A percentile compares a stretch with the other conserved stretches of the same genome.
Conservation (phyloP, 2,888 invertebrate genomes). For the Bembecia ichneumoniformis region DNA sequence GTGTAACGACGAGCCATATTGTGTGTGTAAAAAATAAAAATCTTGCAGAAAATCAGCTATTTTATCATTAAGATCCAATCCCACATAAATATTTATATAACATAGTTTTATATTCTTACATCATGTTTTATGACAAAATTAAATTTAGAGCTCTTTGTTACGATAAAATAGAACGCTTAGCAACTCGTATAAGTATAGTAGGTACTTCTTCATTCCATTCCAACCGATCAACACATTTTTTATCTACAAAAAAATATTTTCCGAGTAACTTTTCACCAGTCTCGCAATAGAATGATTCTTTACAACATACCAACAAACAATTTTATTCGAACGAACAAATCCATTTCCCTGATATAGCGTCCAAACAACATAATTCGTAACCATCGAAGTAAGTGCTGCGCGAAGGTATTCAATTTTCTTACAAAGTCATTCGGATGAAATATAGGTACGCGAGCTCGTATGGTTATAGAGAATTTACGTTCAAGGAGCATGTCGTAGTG, state of each 20-base stretch:
- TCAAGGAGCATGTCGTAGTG: slow-evolving; percentile 25
- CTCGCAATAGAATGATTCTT: slow-evolving; percentile 4
- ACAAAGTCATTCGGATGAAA: slow-evolving; percentile 44
- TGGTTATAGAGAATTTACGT: slow-evolving; percentile 35
- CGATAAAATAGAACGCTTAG: no score
- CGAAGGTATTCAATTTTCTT: slow-evolving; percentile 37
- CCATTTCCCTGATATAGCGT: slow-evolving; percentile 8
- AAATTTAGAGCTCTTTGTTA: no score
- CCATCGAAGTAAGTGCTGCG: slow-evolving; percentile 1
- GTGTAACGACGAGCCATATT: no score
- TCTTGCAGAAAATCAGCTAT: no score
- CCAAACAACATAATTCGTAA: slow-evolving; percentile 4
- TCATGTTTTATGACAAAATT: no score
- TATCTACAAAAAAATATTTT: background rate
- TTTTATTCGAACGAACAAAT: slow-evolving; percentile 10
- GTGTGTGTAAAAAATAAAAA: no score
- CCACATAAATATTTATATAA: no score
- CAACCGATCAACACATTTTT: no score
- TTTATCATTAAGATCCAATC: no score
- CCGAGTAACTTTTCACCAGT: background rate
- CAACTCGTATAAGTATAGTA: no score
- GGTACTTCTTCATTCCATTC: no score
- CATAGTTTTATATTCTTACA: no score
- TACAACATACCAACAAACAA: slow-evolving; percentile 10
- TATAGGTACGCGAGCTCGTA: slow-evolving; percentile 23